These are phyloP conservation scores for Leptodactylus fuscus DNA, from an alignment of 2,113 vertebrate genomes.

Conservation along the genomic window DNA sequence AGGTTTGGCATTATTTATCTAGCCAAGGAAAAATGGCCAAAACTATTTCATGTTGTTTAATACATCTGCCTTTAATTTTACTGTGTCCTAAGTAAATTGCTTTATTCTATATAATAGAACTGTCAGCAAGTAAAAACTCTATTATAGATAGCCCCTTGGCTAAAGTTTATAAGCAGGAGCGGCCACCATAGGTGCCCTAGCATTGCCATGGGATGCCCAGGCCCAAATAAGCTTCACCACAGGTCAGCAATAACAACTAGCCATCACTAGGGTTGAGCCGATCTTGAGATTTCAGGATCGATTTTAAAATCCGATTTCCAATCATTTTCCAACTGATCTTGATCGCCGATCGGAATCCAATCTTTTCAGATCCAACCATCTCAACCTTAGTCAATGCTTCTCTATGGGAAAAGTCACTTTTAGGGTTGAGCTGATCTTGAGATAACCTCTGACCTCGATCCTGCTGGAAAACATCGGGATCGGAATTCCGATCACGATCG, in stretches of 20 bases:
- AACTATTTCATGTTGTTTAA: background rate
- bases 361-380: no score
- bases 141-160: background rate
- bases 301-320: no score
- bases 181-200: background rate
- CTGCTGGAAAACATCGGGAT: no score
- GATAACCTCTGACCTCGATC: no score
- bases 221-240: background rate
- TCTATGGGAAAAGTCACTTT: no score
- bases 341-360: no score
- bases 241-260: background rate
- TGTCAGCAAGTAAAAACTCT: background rate
- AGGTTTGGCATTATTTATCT: slow-evolving; percentile 11
- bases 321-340: no score
- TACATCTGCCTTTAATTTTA: slow-evolving; percentile 32
- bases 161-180: background rate
- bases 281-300: no score
- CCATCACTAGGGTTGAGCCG: no score
- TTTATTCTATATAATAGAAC: slow-evolving; percentile 7
- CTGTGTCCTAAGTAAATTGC: background rate
- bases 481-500: no score
- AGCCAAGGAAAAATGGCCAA: background rate
- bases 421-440: no score
- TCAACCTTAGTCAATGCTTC: no score
- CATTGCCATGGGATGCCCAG: background rate